Conservation (phyloP, 1,140 invertebrate genomes). For the Mycetomoellerius zeteki region DNA sequence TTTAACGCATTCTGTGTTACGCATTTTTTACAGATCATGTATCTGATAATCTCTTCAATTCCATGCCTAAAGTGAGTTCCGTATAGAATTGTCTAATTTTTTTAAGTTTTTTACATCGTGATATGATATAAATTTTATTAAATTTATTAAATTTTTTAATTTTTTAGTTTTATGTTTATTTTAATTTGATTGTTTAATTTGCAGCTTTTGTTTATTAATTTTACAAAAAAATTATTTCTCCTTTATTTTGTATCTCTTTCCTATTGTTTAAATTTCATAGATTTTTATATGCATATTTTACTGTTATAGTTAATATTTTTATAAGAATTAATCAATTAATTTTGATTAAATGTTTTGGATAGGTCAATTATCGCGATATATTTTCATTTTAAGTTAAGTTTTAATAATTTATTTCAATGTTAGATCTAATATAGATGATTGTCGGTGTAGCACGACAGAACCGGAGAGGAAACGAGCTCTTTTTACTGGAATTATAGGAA, state of each 20-base stretch:
- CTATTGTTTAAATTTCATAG: not conserved
- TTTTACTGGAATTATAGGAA: constrained; percentile 43
- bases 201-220: not conserved
- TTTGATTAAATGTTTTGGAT: not conserved
- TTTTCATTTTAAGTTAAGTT: not conserved
- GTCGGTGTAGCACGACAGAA: not conserved
- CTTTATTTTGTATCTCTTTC: not conserved
- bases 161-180: not conserved
- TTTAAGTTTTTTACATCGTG: not conserved
- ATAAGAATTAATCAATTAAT: not conserved
- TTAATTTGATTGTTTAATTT: not conserved
- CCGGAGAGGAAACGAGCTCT: not conserved
- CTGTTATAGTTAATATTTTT: not conserved
- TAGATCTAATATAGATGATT: not conserved
- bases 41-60: not conserved
- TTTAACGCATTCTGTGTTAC: not conserved
- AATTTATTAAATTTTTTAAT: not conserved
- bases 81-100: not conserved
- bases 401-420: not conserved
- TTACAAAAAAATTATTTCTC: not conserved
- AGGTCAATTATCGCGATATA: not conserved
- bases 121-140: not conserved
- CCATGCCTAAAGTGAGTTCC: not conserved
- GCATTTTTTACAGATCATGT: not conserved
- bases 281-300: not conserved